These are phyloP conservation scores for Cynoglossus semilaevis DNA, from an alignment of 2,113 vertebrate genomes.

Conservation along the genomic window DNA sequence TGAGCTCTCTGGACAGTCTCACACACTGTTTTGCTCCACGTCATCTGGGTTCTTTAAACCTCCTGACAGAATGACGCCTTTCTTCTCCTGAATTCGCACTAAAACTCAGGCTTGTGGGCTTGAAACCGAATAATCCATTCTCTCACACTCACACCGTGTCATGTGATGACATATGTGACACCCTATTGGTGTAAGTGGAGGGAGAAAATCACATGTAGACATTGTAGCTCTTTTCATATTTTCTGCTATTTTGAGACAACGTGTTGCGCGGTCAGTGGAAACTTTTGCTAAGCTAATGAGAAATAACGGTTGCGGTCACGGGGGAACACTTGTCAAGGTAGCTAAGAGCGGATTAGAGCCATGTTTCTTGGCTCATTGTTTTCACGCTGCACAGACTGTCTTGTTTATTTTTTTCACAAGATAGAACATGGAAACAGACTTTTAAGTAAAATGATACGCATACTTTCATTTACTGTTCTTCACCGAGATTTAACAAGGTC, in stretches of 20 bases:
- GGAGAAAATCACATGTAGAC: not conserved
- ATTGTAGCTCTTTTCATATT: slow-evolving; percentile 8
- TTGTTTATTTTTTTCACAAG: not conserved
- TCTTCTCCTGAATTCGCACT: slow-evolving; percentile 75
- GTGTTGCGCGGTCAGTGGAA: slow-evolving; percentile 22
- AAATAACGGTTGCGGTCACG: slow-evolving; percentile 30
- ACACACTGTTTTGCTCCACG: slow-evolving; percentile 74
- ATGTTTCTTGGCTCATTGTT: slow-evolving; percentile 39
- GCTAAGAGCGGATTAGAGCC: slow-evolving; percentile 31
- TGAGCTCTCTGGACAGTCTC: slow-evolving; percentile 77
- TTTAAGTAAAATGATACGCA: too few relatives aligned
- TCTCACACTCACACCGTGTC: slow-evolving; percentile 18
- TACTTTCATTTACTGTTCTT: too few relatives aligned
- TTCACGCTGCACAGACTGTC: slow-evolving; percentile 5
- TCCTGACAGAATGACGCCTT: slow-evolving; percentile 79
- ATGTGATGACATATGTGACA: slow-evolving; percentile 32
- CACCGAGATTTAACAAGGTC: too few relatives aligned
- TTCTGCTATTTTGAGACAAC: slow-evolving; percentile 1
- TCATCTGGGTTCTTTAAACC: slow-evolving; percentile 72
- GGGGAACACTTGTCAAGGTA: slow-evolving; percentile 34
- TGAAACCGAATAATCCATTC: slow-evolving; percentile 11
- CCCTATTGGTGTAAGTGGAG: not conserved
- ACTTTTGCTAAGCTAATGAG: slow-evolving; percentile 20
- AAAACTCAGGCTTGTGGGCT: slow-evolving; percentile 60
- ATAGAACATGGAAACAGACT: too few relatives aligned